Conservation (phyloP, 2,888 invertebrate species). For the Gymnosoma rotundatum region DNA sequence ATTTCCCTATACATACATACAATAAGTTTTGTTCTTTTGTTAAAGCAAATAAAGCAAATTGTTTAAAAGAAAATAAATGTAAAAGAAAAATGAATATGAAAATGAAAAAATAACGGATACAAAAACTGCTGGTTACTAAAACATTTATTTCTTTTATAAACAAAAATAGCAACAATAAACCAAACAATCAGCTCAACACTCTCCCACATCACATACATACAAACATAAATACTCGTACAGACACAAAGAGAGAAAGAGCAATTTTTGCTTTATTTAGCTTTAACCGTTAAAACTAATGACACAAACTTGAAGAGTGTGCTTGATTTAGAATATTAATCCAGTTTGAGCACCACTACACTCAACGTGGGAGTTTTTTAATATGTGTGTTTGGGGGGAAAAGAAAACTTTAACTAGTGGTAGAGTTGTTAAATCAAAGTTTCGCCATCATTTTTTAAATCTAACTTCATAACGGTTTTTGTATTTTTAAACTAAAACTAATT, state of each 20-base stretch:
- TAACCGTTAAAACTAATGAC: constrained; percentile 30
- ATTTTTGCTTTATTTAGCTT: constrained; percentile 36
- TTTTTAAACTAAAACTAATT: too few relatives aligned
- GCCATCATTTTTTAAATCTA: neutral
- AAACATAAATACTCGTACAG: constrained; percentile 11
- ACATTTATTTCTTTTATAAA: neutral
- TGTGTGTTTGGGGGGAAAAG: neutral
- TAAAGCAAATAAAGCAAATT: constrained; percentile 23
- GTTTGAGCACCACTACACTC: constrained; percentile 56
- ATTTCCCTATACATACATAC: constrained; percentile 22
- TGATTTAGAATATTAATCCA: constrained; percentile 65
- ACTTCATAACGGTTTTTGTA: too few relatives aligned
- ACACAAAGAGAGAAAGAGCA: constrained; percentile 35
- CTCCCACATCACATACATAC: constrained; percentile 9
- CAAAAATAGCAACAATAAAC: constrained; percentile 9
- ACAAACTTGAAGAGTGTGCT: constrained; percentile 58
- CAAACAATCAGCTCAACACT: constrained; percentile 1
- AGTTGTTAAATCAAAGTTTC: constrained; percentile 13
- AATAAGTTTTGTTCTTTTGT: neutral
- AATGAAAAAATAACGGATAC: constrained; percentile 17
- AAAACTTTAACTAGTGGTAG: constrained; percentile 5
- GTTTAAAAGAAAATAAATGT: constrained; percentile 11
- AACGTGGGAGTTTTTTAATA: neutral
- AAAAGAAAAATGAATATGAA: constrained; percentile 34
- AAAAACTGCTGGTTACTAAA: constrained; percentile 23